Evolutionary conservation across 2,888 invertebrate genomes (phyloP), one percentile per base, ranked within the genome.

Genomic region (Aleiodes testaceus): DNA sequence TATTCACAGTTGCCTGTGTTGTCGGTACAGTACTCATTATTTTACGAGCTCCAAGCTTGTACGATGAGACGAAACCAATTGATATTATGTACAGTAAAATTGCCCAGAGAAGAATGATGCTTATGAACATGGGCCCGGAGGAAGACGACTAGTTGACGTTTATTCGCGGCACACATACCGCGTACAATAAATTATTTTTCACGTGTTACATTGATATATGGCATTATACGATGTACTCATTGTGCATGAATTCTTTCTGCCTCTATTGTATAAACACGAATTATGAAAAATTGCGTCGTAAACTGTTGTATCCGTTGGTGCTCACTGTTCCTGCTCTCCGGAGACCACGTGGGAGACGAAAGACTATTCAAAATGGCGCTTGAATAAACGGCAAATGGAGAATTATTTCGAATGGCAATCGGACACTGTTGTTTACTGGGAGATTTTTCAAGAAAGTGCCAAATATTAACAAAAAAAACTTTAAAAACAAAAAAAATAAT

Each of bases 1-100:
- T 96, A 83, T 98, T 98, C 90, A 95, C 97, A 86, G 91, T 97
- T 87, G 96, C 97, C 79, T 98, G 97, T 88, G 91, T 98, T 77
- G 89, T 96, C 74, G 98, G 98, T 77, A 97, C 96, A 73, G 93
- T 93, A 73, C 90, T 95, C 80, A 96, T 96, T 84, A 96, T 96
- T 87, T 91, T 97, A 76, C 93, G 95, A 88, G 97, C 97, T 80
- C 97, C 97, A 74, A 95, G 96, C 70, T 91, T 97, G 83, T 97
- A 97, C 89, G 97, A 97, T 89, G 93, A 93, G 84, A 93, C 94
- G 80, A 93, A 94, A 88, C 95, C 96, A 78, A 95, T 96, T 88
- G 96, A 97, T 89, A 94, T 96, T 81, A 90, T 94, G 79, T 94
- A 95, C 89, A 96, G 96, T 77, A 96, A 96, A 89, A 95, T 97